Evolutionary conservation across 2,113 vertebrate genomes (phyloP).

Genomic region (Proterorhinus semilunaris): DNA sequence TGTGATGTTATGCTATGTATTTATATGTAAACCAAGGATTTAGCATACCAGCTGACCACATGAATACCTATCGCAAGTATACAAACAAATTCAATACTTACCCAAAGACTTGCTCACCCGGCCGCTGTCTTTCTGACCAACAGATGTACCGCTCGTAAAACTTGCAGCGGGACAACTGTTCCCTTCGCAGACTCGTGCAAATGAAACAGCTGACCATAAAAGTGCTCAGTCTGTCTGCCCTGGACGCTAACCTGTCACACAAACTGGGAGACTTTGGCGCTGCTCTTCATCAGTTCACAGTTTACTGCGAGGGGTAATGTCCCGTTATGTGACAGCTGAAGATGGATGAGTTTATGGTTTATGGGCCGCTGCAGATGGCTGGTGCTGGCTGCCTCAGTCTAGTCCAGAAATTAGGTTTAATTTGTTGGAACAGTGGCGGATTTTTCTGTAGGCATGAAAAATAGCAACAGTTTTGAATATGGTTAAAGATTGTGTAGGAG

Average conservation of each 20-base stretch:
- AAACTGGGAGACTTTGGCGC: constrained; percentile 38
- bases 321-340: constrained; percentile 48
- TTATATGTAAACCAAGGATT: background rate
- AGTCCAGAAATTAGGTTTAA: constrained; percentile 44
- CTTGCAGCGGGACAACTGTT: constrained; percentile 41
- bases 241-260: constrained; percentile 60
- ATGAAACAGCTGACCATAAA: constrained; percentile 65
- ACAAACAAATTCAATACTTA: constrained; percentile 11
- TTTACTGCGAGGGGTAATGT: constrained; percentile 46
- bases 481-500: background rate
- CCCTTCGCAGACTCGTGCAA: constrained; percentile 50
- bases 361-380: constrained; percentile 49
- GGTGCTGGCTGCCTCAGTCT: constrained; percentile 22
- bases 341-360: constrained; percentile 42
- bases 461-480: background rate
- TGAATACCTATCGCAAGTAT: constrained; percentile 2
- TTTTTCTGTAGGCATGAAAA: background rate
- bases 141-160: constrained; percentile 47
- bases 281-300: constrained; percentile 43
- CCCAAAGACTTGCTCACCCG: constrained; percentile 17
- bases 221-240: constrained; percentile 37
- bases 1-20: too few relatives aligned
- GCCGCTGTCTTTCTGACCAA: constrained; percentile 10
- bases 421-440: constrained; percentile 9
- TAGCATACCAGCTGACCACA: background rate